phyloP scores from a whole-genome alignment of 2,113 vertebrate species.

The Crocuta crocuta region DNA sequence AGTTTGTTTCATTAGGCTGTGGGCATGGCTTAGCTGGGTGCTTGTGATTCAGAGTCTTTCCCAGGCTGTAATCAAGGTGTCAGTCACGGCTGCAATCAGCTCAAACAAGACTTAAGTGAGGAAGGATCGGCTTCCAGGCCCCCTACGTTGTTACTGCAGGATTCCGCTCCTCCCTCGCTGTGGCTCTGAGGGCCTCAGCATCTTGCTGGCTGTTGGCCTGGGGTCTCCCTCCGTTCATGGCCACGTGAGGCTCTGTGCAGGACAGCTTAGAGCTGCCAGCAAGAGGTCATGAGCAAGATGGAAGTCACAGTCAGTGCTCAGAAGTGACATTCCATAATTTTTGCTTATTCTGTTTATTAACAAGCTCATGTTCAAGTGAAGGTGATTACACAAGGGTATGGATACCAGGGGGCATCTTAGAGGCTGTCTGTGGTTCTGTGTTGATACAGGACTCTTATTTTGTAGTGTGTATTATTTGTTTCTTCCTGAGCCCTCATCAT shows the following conservation, averaged over 20 bases:
- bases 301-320: slow-evolving; percentile 25
- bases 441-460: background rate
- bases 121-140: background rate
- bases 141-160: background rate
- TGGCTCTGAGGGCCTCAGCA: background rate
- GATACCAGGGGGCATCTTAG: background rate
- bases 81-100: background rate
- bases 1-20: background rate
- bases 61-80: background rate
- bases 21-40: background rate
- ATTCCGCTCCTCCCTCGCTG: background rate
- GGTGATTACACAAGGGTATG: background rate
- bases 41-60: background rate
- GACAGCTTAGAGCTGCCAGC: background rate
- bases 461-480: background rate
- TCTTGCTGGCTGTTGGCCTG: background rate
- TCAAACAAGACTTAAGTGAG: background rate
- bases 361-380: background rate
- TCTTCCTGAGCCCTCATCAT: background rate
- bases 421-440: background rate
- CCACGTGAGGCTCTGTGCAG: background rate
- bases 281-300: background rate
- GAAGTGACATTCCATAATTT: background rate
- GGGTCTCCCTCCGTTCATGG: background rate
- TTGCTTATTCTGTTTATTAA: background rate